Evolutionary conservation across 2,888 invertebrate genomes (phyloP).

Genomic region (Prosapia bicincta): DNA sequence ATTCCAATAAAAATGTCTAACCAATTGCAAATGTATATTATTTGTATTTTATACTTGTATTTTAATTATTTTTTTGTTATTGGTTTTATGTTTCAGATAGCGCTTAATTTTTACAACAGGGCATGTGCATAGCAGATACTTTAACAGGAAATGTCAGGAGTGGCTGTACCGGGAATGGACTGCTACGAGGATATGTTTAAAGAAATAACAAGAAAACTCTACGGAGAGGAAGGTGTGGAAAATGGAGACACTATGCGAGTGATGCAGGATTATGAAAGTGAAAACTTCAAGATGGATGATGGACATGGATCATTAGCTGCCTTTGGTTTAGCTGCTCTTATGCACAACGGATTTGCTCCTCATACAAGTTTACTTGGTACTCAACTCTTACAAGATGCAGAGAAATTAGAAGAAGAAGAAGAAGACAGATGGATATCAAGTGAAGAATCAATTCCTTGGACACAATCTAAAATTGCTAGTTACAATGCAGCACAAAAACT

Average conservation of each 20-base stretch:
- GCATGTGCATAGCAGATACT: slow-evolving; percentile 3
- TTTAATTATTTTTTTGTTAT: neutral
- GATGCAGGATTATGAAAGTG: slow-evolving; percentile 51
- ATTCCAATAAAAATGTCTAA: no score
- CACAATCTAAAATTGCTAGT: slow-evolving; percentile 74
- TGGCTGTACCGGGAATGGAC: slow-evolving; percentile 57
- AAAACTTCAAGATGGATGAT: slow-evolving; percentile 46
- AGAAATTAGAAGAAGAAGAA: slow-evolving; percentile 36
- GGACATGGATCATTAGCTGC: slow-evolving; percentile 41
- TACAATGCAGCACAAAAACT: slow-evolving; percentile 73
- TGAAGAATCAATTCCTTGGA: slow-evolving; percentile 69
- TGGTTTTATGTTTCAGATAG: neutral
- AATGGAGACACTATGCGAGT: slow-evolving; percentile 34
- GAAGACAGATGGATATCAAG: slow-evolving; percentile 62
- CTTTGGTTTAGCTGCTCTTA: slow-evolving; percentile 65
- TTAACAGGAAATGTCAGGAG: slow-evolving; percentile 35
- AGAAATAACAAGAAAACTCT: slow-evolving; percentile 87
- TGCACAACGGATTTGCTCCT: slow-evolving; percentile 70
- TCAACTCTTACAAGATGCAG: slow-evolving; percentile 11
- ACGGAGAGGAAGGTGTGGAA: slow-evolving; percentile 65
- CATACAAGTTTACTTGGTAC: slow-evolving; percentile 42
- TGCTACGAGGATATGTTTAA: slow-evolving; percentile 84
- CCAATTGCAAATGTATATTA: no score
- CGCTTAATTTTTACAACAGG: neutral
- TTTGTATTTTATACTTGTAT: neutral